Conservation (phyloP, 2,888 invertebrate genomes). For the Drosophila greeni region DNA sequence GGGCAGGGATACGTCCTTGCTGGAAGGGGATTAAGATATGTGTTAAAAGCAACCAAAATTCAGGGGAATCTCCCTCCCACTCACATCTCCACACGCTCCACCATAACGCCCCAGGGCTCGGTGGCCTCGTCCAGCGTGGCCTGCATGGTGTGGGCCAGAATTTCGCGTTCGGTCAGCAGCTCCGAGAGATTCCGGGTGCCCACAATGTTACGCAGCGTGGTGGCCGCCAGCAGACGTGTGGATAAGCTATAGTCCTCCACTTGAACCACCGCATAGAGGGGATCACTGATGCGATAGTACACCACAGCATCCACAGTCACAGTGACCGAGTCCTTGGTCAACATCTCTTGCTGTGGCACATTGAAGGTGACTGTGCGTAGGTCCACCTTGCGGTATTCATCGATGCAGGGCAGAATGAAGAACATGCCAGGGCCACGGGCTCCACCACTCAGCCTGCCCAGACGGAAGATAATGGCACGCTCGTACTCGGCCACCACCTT, state of each 20-base stretch:
- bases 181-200: constrained; percentile 95
- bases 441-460: constrained; percentile 83
- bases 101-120: constrained; percentile 95
- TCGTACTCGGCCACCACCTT: constrained; percentile 94
- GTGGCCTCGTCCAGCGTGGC: constrained; percentile 84
- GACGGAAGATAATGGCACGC: constrained; percentile 91
- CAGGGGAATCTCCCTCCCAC: not conserved
- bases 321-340: constrained; percentile 96
- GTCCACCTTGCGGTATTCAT: constrained; percentile 94
- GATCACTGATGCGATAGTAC: constrained; percentile 89
- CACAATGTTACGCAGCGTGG: constrained; percentile 91
- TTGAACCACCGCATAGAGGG: constrained; percentile 85
- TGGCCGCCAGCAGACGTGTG: constrained; percentile 89
- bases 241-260: constrained; percentile 91
- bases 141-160: constrained; percentile 95
- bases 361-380: constrained; percentile 96
- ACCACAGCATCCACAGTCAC: constrained; percentile 95
- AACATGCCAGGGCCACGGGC: constrained; percentile 90
- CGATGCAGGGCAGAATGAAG: constrained; percentile 96
- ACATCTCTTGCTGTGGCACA: constrained; percentile 96
- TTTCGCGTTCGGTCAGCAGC: constrained; percentile 93
- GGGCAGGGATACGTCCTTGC: constrained; percentile 89
- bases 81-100: constrained; percentile 96
- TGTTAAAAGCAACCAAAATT: no score
- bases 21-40: constrained; percentile 64